Conservation (phyloP, 2,113 vertebrate species). For the Crotalus helleri region DNA sequence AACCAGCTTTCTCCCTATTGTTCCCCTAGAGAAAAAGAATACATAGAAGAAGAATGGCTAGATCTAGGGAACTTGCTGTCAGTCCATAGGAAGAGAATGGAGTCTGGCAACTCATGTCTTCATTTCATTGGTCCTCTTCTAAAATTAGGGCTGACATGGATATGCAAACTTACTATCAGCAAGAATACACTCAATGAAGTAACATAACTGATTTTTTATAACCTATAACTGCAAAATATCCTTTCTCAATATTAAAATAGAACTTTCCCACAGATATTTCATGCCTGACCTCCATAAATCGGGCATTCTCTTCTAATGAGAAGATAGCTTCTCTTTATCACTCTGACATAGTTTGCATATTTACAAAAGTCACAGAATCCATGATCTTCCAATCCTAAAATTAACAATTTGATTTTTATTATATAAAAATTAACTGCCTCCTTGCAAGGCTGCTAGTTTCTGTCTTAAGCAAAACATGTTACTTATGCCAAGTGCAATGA, state of each 20-base stretch:
- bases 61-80: neutral
- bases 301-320: neutral
- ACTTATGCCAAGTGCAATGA: neutral
- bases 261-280: neutral
- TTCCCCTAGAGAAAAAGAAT: neutral
- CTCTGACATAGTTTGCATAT: conserved; percentile 14
- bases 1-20: neutral
- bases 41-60: neutral
- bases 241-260: neutral
- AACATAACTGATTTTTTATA: neutral
- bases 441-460: neutral
- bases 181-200: neutral
- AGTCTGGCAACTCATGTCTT: neutral
- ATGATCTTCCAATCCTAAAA: neutral
- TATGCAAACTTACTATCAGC: neutral
- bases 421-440: neutral
- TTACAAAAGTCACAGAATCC: neutral
- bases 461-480: neutral
- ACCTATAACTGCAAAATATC: neutral
- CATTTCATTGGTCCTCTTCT: neutral
- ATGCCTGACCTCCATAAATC: neutral
- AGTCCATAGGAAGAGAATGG: neutral
- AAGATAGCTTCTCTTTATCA: neutral
- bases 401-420: neutral
- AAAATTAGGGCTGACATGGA: neutral